Evolutionary conservation across 2,888 invertebrate species (phyloP).

Genomic region (Acrobasis repandana): DNA sequence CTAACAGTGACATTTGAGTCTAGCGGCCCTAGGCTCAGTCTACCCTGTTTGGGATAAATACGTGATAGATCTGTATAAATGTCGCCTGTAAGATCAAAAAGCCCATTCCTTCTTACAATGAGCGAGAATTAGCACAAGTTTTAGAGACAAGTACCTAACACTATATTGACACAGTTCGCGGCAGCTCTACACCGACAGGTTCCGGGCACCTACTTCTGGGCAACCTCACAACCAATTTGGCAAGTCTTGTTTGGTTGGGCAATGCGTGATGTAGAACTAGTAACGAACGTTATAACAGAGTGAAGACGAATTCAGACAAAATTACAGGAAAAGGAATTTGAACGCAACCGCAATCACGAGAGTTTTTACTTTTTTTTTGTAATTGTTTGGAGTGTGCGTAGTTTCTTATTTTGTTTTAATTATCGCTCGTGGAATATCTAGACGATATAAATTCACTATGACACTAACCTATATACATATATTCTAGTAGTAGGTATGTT

Average conservation of each 20-base stretch:
- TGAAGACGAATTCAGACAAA: constrained; percentile 9
- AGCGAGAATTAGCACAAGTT: too few species aligned
- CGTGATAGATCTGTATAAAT: too few species aligned
- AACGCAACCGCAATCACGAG: not conserved
- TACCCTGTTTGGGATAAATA: too few species aligned
- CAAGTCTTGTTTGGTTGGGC: constrained; percentile 6
- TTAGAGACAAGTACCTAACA: constrained; percentile 4
- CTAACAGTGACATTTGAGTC: too few species aligned
- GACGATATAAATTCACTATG: too few species aligned
- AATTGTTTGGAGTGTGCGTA: not conserved
- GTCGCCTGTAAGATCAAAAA: too few species aligned
- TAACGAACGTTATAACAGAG: not conserved
- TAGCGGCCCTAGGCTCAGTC: too few species aligned
- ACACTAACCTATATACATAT: too few species aligned
- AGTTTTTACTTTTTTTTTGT: not conserved
- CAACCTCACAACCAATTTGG: constrained; percentile 5
- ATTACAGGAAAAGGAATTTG: constrained; percentile 9
- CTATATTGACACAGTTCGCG: constrained; percentile 13
- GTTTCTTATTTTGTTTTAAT: not conserved
- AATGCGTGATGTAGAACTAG: constrained; percentile 3
- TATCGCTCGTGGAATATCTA: too few species aligned
- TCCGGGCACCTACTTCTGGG: constrained; percentile 10
- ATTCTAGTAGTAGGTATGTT: too few species aligned
- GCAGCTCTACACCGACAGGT: constrained; percentile 6
- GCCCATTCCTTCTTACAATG: too few species aligned